phyloP scores from a whole-genome alignment of 2,888 invertebrate genomes.

The Drosophila testacea region DNA sequence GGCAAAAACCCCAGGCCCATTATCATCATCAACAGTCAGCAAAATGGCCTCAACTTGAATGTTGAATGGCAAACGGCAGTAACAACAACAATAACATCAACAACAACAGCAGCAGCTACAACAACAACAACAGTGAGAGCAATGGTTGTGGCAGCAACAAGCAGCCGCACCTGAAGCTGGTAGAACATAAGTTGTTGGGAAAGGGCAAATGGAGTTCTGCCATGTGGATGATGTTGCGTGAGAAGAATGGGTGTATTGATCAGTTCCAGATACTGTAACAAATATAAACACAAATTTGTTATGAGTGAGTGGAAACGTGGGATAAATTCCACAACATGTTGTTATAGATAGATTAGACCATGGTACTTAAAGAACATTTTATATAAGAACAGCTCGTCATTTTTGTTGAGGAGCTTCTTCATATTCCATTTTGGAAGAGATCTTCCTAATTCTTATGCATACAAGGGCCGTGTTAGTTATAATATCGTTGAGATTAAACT shows the following conservation, averaged over 20 bases:
- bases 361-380: background rate
- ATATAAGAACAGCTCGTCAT: no score
- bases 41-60: slow-evolving; percentile 71
- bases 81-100: slow-evolving; percentile 40
- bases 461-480: no score
- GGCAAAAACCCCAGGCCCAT: slow-evolving; percentile 66
- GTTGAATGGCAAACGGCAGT: slow-evolving; percentile 52
- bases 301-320: background rate
- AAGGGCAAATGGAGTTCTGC: slow-evolving; percentile 1
- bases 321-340: background rate
- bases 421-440: no score
- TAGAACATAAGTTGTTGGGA: slow-evolving; percentile 38
- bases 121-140: slow-evolving; percentile 16
- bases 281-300: background rate
- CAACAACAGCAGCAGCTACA: slow-evolving; percentile 19
- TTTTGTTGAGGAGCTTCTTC: no score
- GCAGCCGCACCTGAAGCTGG: slow-evolving; percentile 73
- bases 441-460: no score
- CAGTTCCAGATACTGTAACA: slow-evolving; percentile 29
- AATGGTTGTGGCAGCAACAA: slow-evolving; percentile 60
- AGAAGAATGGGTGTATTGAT: slow-evolving; percentile 37
- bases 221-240: slow-evolving; percentile 41
- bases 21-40: slow-evolving; percentile 79
- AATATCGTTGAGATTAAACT: no score
- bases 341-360: background rate